Evolutionary conservation across 2,797 vertebrate genomes (phyloP), one percentile per base, ranked within the genome.

Genomic region (Mus spretus): DNA sequence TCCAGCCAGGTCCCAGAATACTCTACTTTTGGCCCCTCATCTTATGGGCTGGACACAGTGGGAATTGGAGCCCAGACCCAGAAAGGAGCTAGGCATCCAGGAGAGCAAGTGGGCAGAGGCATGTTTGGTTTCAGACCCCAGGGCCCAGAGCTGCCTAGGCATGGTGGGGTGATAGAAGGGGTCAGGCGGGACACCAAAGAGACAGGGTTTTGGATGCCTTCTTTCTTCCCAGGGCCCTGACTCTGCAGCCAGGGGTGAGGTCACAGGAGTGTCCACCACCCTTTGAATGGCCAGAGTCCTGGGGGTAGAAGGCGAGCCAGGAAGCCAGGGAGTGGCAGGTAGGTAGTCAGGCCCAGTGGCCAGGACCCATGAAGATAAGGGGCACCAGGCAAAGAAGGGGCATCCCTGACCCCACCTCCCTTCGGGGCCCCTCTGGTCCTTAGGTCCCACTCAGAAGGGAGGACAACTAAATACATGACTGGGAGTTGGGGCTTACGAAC

Each of bases 81-180:
- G 90, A 63, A 53, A 6, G 85, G 72, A 53, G n/a, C 55, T 57
- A 82, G 91, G 83, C 24, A 24, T 12, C 47, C 0, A 28, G 87
- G 63, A 80, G 40, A 59, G 47, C 11, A 1, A 31, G 14, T 20
- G 70, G 28, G 80, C 0, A 10, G 63, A 50, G 63, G 75, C 4
- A 5, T 26, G 84, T 94, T 67, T 89, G 81, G 89, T 85, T 91
- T 93, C 89, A 90, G 91, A 95, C 37, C 61, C 61, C 72, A 55
- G 75, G 59, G 55, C 92, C 89, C 11, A 37, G 86, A 75, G 61
- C 89, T 77, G 91, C 85, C 26, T 20, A 50, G 85, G 85, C 44
- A 0, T 8, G 50, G 50, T 50, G 24, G 37, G 19, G 13, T 61
- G 34, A 37, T 6, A 44, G 2, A 47, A 65, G 34, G 57, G 47